These are phyloP conservation scores for Zosterops borbonicus DNA, from an alignment of 2,113 vertebrate species.

Conservation along the genomic window DNA sequence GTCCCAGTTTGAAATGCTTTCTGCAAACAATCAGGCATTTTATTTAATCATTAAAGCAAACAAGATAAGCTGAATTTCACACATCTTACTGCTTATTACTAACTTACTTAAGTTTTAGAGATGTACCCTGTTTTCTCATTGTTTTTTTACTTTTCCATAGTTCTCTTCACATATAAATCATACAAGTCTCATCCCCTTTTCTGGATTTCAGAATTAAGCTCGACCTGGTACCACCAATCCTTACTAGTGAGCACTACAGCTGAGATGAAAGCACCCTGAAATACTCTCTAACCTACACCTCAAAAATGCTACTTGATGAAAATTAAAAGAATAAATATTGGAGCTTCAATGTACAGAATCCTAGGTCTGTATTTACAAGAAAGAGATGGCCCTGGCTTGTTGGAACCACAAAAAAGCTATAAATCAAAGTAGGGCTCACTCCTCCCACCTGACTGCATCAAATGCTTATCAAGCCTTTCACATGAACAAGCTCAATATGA, in stretches of 20 bases:
- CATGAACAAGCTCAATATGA: not conserved
- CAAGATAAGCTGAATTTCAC: not conserved
- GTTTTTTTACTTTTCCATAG: not conserved
- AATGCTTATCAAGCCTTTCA: not conserved
- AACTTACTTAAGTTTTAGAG: not conserved
- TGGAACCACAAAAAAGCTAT: not conserved
- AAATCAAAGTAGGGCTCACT: not conserved
- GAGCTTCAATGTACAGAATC: not conserved
- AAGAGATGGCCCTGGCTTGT: not conserved
- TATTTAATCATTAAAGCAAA: not conserved
- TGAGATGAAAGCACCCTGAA: not conserved
- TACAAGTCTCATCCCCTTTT: not conserved
- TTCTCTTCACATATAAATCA: not conserved
- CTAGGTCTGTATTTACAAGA: not conserved
- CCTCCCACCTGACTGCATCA: not conserved
- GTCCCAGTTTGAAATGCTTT: constrained; percentile 93
- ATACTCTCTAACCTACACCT: not conserved
- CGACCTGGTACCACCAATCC: not conserved
- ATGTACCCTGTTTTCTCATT: not conserved
- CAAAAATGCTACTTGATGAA: not conserved
- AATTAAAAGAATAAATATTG: not conserved
- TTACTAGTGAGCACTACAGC: not conserved
- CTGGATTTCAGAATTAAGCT: not conserved
- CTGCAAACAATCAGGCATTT: constrained; percentile 66
- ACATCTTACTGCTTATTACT: not conserved